phyloP scores from a whole-genome alignment of 2,888 invertebrate genomes.

The Dexiosoma caninum region DNA sequence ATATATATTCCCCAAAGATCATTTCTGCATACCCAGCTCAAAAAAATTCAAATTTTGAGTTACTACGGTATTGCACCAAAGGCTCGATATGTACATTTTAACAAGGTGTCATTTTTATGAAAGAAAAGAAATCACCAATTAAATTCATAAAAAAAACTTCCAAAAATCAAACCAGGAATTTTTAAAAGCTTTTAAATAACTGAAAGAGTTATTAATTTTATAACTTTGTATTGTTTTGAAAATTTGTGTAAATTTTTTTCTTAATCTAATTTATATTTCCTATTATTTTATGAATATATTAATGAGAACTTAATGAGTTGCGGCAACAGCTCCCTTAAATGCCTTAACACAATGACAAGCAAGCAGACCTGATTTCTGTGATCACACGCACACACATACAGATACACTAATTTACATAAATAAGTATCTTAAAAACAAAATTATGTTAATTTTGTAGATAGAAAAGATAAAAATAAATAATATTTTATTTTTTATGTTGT shows the following conservation, averaged over 20 bases:
- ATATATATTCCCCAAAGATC: too few species aligned
- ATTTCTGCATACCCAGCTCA: too few species aligned
- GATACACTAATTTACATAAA: constrained; percentile 38
- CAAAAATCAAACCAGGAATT: too few species aligned
- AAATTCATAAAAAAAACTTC: too few species aligned
- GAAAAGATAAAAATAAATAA: constrained; percentile 22
- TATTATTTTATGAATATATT: constrained; percentile 68
- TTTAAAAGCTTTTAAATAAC: neutral
- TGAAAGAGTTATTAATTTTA: neutral
- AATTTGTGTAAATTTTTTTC: neutral
- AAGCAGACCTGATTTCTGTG: neutral
- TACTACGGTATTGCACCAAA: too few species aligned
- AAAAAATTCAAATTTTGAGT: too few species aligned
- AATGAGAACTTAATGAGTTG: constrained; percentile 70
- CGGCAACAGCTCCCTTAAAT: constrained; percentile 44
- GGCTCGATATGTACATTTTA: too few species aligned
- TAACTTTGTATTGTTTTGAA: too few species aligned
- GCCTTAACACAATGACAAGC: neutral
- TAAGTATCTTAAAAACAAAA: constrained; percentile 64
- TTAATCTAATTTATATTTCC: neutral
- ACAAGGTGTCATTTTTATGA: too few species aligned
- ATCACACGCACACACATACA: neutral
- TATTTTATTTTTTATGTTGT: neutral
- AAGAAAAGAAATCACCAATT: too few species aligned
- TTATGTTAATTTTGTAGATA: constrained; percentile 72